A percentile compares a stretch with the other conserved stretches of the same genome.
These are phyloP conservation scores for Periplaneta americana DNA, from an alignment of 1,140 invertebrate genomes.

Conservation along the genomic window DNA sequence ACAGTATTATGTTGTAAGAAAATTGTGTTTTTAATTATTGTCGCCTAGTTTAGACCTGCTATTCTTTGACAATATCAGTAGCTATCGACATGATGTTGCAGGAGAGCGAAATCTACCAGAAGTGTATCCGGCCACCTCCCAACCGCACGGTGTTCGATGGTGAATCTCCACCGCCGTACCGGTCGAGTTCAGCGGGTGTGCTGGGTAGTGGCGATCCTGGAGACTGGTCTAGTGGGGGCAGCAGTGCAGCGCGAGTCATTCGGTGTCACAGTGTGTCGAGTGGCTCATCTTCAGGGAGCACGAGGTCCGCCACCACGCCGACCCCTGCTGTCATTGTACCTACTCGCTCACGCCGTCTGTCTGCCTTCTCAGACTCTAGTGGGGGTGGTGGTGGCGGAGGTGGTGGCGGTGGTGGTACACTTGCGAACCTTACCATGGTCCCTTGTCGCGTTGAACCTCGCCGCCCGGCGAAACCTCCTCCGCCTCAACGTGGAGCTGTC, in stretches of 20 bases:
- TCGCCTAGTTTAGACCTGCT: too few species aligned
- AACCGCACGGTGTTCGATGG: slow-evolving; percentile 64
- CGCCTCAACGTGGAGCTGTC: neutral
- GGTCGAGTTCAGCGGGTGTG: slow-evolving; percentile 48
- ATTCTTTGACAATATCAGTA: too few species aligned
- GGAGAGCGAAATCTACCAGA: slow-evolving; percentile 62
- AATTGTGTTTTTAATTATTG: too few species aligned
- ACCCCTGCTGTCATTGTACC: neutral
- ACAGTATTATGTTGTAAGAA: too few species aligned
- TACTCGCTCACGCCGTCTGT: neutral
- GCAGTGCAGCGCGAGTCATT: slow-evolving; percentile 27
- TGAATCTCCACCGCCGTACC: slow-evolving; percentile 58
- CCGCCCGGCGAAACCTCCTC: neutral
- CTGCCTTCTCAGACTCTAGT: slow-evolving; percentile 4
- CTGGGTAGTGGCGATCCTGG: slow-evolving; percentile 21
- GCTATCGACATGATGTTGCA: slow-evolving; percentile 34
- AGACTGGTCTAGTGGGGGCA: slow-evolving; percentile 25
- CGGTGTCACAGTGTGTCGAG: slow-evolving; percentile 36
- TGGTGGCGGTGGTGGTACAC: neutral
- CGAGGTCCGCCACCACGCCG: neutral
- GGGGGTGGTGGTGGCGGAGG: neutral
- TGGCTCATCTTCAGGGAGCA: neutral
- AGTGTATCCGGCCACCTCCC: slow-evolving; percentile 62
- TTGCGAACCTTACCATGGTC: slow-evolving; percentile 7
- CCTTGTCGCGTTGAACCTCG: neutral